Conservation (phyloP, 2,888 invertebrate species). For the Netelia melanura region DNA sequence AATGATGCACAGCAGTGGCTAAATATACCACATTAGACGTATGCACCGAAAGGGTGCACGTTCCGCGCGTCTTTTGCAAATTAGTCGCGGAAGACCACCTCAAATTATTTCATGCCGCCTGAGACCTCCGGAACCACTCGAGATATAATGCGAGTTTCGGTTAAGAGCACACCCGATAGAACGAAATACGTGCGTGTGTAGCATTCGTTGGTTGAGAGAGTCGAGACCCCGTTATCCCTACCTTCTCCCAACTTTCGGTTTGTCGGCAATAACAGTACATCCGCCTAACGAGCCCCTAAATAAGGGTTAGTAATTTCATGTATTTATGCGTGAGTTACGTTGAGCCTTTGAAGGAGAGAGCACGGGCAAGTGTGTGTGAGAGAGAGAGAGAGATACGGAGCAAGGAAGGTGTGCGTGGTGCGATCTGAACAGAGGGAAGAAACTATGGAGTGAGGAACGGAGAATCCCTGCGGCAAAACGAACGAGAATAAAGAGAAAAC, state of each 20-base stretch:
- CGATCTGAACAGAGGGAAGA: neutral
- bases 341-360: conserved; percentile 58
- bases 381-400: conserved; percentile 31
- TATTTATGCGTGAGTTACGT: conserved; percentile 84
- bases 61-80: conserved; percentile 32
- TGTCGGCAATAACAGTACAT: conserved; percentile 84
- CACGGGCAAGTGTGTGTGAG: conserved; percentile 15
- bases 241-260: conserved; percentile 73
- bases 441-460: conserved; percentile 48
- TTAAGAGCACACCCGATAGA: conserved; percentile 43
- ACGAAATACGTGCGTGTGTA: conserved; percentile 24
- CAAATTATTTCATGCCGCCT: conserved; percentile 25
- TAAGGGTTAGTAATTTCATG: conserved; percentile 84
- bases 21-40: neutral
- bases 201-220: conserved; percentile 35
- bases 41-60: neutral
- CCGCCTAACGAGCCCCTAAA: conserved; percentile 84
- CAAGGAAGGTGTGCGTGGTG: no score
- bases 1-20: conserved; percentile 28
- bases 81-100: conserved; percentile 34
- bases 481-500: conserved; percentile 41
- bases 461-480: conserved; percentile 39
- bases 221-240: conserved; percentile 33
- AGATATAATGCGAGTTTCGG: conserved; percentile 33
- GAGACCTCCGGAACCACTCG: neutral